Evolutionary conservation across 2,113 vertebrate genomes (phyloP), one percentile per base, ranked within the genome.

Genomic region (Actenoides lindsayi): DNA sequence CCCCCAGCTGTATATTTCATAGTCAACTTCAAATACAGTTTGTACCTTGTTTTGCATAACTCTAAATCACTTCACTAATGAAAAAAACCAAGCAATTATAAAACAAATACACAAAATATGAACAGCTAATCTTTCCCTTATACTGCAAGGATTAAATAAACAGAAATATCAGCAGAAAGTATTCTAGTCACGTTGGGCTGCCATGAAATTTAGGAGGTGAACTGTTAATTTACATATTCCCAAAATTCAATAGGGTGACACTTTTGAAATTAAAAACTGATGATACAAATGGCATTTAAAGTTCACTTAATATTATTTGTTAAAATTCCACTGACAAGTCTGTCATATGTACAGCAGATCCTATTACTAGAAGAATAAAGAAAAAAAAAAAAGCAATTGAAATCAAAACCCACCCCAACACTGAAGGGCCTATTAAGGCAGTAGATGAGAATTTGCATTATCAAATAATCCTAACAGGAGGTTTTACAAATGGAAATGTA

Each of bases 211-310:
- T 83, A 79, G 78, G 30, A 93, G 87, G 92, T 95, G 84, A 95
- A 56, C 63, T 60, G 92, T 60, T 85, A 81, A 96, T 93, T 91
- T 94, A 51, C 87, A 76, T 93, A 73, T 88, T 87, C 90, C 89
- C 96, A 41, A 90, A 96, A 96, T 87, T 85, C 91, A 97, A 57
- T 2, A 71, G 87, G 82, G 82, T 96, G 96, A 94, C 96, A 96
- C 92, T 94, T 83, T 42, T 62, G 79, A 96, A 97, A 97, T 97
- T 96, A 97, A 96, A 96, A 96, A 91, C 83, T 73, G 94, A 94
- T 69, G 85, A 94, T 82, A 95, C 54, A 94, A 97, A 90, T 89
- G 87, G 83, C 93, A 95, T 93, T 96, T 96, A 96, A 92, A 94
- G 92, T 93, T 96, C 92, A 82, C 93, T 96, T 95, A 87, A 89